Evolutionary conservation across 2,113 vertebrate genomes (phyloP).

Genomic region (Lynx canadensis): DNA sequence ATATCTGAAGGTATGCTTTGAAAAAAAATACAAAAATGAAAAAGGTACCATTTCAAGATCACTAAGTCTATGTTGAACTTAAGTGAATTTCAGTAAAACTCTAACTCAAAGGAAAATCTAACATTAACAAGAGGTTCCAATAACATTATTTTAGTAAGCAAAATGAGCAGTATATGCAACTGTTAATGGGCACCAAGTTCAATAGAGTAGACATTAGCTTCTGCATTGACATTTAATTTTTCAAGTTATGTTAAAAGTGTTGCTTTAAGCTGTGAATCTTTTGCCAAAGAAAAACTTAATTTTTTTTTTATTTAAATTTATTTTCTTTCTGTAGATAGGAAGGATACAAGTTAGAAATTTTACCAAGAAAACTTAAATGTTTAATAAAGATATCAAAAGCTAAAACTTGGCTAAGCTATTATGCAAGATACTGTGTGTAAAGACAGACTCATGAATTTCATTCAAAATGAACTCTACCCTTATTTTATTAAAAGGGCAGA

Average conservation of each 20-base stretch:
- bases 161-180: slow-evolving; percentile 54
- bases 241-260: slow-evolving; percentile 40
- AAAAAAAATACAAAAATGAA: slow-evolving; percentile 76
- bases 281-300: slow-evolving; percentile 67
- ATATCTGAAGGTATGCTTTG: slow-evolving; percentile 63
- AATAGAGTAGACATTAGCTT: slow-evolving; percentile 67
- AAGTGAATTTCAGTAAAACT: background rate
- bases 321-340: background rate
- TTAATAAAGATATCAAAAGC: slow-evolving; percentile 82
- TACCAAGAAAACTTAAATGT: slow-evolving; percentile 18
- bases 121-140: background rate
- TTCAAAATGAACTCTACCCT: slow-evolving; percentile 84
- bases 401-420: slow-evolving; percentile 77
- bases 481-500: slow-evolving; percentile 91
- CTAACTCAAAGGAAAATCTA: slow-evolving; percentile 8
- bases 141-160: slow-evolving; percentile 33
- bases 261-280: slow-evolving; percentile 68
- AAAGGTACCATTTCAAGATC: slow-evolving; percentile 67
- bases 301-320: background rate
- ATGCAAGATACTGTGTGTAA: slow-evolving; percentile 81
- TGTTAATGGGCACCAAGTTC: slow-evolving; percentile 54
- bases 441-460: slow-evolving; percentile 82
- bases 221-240: slow-evolving; percentile 76
- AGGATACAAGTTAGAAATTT: background rate
- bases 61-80: slow-evolving; percentile 66